Base-by-base conservation (phyloP, 2,113 vertebrate genomes). In the Tachysurus fulvidraco region DNA sequence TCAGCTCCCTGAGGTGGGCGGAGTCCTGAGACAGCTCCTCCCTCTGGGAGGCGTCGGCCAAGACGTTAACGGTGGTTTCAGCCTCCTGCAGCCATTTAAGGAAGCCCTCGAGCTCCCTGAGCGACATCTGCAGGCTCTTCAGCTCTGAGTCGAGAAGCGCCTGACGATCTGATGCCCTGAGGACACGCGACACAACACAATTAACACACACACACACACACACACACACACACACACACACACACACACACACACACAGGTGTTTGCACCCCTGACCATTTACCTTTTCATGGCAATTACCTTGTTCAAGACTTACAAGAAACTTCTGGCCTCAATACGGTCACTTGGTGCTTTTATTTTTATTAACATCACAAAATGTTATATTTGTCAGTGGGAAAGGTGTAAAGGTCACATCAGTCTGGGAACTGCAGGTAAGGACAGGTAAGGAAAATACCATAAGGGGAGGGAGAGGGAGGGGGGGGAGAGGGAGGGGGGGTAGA, bases 21-120 rank as follows among this genome's bases (percentile, higher is more conserved):
- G 93, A 93, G 87, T 98, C 97, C 91, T 96, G 96, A 46, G 94
- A 93, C 41, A 96, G 91, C 77, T 96, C 94, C 91, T 98, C 98
- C 90, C 96, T 95, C 89, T 97, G 95, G 9, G 96, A 96, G 85
- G 97, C 96, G 46, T 98, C 96, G 0, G 94, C 94, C 81, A 99
- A 94, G 83, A 98, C 96, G 21, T 98, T 98, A 71, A 96, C 92
- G 0, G 97, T 97, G 0, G 97, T 96, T 92, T 99, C 98, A 0
- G 97, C 97, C 93, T 99, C 98, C 88, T 97, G 97, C 55, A 99
- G 94, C 98, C 98, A 99, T 91, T 97, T 97, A 7, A 98, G 93
- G 88, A 99, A 98, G 89, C 93, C 94, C 91, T 99, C 98, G 86
- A 99, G 93, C 91, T 99, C 97, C 90, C 93, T 93, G 76, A 97